These are phyloP conservation scores for Bovichtus variegatus DNA, from an alignment of 2,797 vertebrate genomes.

Conservation along the genomic window DNA sequence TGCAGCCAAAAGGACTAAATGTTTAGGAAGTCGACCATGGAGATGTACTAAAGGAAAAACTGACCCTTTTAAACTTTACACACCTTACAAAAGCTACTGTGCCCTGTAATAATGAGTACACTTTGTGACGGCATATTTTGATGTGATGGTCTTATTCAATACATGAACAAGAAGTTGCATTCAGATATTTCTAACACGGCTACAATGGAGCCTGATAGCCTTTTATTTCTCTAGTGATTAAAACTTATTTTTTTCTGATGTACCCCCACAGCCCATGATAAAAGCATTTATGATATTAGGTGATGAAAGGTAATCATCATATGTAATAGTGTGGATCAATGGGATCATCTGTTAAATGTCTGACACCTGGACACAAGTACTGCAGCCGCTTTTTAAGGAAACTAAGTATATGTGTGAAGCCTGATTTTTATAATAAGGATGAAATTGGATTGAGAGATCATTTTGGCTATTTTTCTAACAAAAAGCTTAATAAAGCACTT, in stretches of 20 bases:
- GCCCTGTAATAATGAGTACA: not conserved
- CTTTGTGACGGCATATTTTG: not conserved
- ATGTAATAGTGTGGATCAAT: not conserved
- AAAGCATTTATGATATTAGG: too few relatives aligned
- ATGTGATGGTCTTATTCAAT: not conserved
- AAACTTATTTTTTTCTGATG: not conserved
- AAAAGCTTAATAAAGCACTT: conserved; percentile 30
- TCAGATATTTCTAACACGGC: not conserved
- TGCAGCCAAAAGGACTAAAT: conserved; percentile 6
- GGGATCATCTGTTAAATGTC: not conserved
- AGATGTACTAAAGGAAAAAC: not conserved
- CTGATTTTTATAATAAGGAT: conserved; percentile 30
- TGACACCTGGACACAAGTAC: not conserved
- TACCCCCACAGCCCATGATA: not conserved
- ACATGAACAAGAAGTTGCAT: not conserved
- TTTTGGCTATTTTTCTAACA: conserved; percentile 22
- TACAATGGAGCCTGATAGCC: not conserved
- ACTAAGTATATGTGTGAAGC: not conserved
- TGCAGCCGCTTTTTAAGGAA: not conserved
- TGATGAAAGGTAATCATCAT: not conserved
- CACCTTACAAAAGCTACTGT: not conserved
- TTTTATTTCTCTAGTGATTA: too few relatives aligned
- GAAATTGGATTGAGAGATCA: conserved; percentile 42
- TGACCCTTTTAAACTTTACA: not conserved
- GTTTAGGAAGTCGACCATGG: not conserved